Percentiles rank a stretch among this genome's conserved stretches.
These are phyloP conservation scores for Crypturellus undulatus DNA, from an alignment of 2,113 vertebrate species.

Conservation along the genomic window DNA sequence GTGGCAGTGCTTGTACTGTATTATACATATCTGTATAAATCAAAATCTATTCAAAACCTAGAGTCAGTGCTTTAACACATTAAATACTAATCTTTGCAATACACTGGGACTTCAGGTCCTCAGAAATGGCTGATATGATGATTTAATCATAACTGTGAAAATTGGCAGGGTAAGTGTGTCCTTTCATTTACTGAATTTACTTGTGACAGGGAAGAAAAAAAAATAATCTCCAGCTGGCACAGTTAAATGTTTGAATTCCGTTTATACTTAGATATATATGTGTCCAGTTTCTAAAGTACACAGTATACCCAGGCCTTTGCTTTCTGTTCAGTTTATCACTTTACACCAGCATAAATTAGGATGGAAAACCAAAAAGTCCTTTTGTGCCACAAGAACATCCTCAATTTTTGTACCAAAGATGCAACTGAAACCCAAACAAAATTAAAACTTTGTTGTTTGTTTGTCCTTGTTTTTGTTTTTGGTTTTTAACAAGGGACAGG, in stretches of 20 bases:
- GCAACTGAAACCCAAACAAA: neutral
- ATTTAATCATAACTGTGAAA: conserved; percentile 33
- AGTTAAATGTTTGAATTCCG: neutral
- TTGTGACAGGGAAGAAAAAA: neutral
- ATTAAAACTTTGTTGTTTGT: neutral
- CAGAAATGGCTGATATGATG: neutral
- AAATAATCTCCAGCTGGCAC: neutral
- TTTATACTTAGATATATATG: neutral
- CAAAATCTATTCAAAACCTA: neutral
- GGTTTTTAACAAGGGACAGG: neutral
- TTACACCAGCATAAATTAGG: neutral
- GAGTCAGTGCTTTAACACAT: conserved; percentile 10
- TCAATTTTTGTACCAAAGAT: neutral
- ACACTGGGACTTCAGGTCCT: neutral
- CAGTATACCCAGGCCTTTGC: neutral
- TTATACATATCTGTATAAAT: neutral
- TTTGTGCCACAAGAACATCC: neutral
- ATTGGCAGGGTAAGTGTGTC: neutral
- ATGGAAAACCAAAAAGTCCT: neutral
- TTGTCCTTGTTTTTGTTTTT: neutral
- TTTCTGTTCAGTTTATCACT: neutral
- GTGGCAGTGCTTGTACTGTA: neutral
- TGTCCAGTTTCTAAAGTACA: neutral
- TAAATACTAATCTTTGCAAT: conserved; percentile 36
- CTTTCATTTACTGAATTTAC: neutral